These are phyloP conservation scores for Euclidia mi DNA, from an alignment of 2,888 invertebrate genomes.

Conservation along the genomic window DNA sequence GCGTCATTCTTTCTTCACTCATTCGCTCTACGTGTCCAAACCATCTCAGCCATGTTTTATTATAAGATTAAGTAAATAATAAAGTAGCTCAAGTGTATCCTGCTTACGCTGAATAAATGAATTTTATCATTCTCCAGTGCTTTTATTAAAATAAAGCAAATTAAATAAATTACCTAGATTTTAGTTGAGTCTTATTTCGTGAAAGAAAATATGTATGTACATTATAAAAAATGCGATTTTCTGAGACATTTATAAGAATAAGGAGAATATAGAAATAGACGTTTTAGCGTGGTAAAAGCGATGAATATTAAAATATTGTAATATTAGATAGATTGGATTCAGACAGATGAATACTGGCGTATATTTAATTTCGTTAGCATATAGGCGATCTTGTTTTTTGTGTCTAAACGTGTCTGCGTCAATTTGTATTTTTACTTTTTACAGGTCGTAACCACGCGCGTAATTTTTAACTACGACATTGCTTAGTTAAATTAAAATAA, in stretches of 20 bases:
- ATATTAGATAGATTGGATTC: constrained; percentile 9
- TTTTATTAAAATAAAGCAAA: constrained; percentile 4
- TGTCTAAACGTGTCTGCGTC: neutral
- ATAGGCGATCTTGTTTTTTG: neutral
- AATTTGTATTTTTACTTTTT: constrained; percentile 2
- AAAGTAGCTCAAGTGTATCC: no score
- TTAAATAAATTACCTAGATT: constrained; percentile 2
- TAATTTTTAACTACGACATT: neutral
- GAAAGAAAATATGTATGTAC: neutral
- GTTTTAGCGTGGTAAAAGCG: neutral
- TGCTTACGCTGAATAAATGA: no score
- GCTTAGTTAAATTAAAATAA: no score
- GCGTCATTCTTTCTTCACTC: no score
- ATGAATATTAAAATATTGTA: constrained; percentile 17
- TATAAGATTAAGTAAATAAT: no score
- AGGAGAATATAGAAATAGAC: neutral
- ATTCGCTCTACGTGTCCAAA: no score
- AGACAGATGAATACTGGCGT: constrained; percentile 1
- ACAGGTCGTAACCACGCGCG: neutral
- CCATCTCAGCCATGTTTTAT: no score
- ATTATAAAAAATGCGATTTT: constrained; percentile 1
- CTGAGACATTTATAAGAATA: neutral
- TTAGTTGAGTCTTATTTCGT: neutral
- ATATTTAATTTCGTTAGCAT: constrained; percentile 2
- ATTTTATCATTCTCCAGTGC: neutral